A percentile compares a stretch with the other conserved stretches of the same genome.
These are phyloP conservation scores for Acromyrmex charruanus DNA, from an alignment of 1,140 invertebrate genomes.

Conservation along the genomic window DNA sequence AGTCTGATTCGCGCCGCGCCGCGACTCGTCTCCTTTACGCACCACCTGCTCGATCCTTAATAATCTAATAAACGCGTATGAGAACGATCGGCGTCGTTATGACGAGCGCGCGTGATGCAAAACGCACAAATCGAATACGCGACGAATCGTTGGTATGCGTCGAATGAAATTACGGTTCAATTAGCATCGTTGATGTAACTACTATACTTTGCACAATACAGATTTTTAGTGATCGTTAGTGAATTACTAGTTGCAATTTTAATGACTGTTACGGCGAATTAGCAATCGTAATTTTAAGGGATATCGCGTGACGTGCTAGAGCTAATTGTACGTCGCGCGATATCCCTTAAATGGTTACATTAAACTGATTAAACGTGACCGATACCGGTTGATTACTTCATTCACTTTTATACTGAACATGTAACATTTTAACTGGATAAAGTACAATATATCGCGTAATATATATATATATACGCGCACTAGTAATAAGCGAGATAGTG, in stretches of 20 bases:
- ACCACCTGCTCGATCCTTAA: conserved; percentile 23
- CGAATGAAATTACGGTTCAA: conserved; percentile 67
- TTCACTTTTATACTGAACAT: conserved; percentile 4
- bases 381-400: conserved; percentile 24
- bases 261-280: not conserved
- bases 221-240: not conserved
- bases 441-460: not conserved
- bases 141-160: conserved; percentile 42
- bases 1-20: conserved; percentile 15
- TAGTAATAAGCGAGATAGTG: not conserved
- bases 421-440: conserved; percentile 36
- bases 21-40: conserved; percentile 28
- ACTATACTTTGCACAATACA: not conserved
- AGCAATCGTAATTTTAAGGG: conserved; percentile 5
- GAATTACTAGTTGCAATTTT: conserved; percentile 12
- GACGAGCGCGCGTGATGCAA: conserved; percentile 10
- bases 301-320: not conserved
- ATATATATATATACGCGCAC: not conserved
- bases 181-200: conserved; percentile 54
- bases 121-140: conserved; percentile 27
- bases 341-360: too few species aligned
- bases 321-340: not conserved
- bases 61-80: conserved; percentile 46
- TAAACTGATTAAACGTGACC: conserved; percentile 1
- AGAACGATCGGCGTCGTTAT: not conserved